Percentiles rank a stretch among this genome's conserved stretches.
These are phyloP conservation scores for Myocastor coypus DNA, from an alignment of 2,113 vertebrate genomes.

Conservation along the genomic window DNA sequence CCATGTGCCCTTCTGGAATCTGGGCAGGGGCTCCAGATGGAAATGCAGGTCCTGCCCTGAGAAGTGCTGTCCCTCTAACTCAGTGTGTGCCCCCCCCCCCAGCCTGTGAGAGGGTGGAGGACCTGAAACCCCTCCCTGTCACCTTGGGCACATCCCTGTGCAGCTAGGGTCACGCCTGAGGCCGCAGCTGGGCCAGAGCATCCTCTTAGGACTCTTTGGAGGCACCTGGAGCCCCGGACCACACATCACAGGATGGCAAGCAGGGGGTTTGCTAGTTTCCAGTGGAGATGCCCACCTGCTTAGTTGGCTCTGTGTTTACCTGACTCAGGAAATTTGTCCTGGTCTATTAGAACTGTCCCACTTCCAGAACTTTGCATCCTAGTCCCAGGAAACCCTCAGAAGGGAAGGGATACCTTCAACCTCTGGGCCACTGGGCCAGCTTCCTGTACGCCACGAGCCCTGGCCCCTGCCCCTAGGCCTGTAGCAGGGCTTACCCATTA, in stretches of 20 bases:
- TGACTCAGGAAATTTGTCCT: background rate
- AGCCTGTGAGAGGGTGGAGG: background rate
- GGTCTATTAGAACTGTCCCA: background rate
- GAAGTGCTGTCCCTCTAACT: background rate
- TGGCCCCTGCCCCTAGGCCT: background rate
- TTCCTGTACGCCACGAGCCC: background rate
- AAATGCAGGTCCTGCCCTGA: background rate
- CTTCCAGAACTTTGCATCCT: background rate
- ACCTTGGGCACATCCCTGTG: background rate
- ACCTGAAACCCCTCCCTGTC: background rate
- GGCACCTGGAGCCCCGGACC: background rate
- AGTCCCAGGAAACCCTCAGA: background rate
- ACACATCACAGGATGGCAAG: background rate
- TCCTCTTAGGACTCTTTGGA: constrained; percentile 28
- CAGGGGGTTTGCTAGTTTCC: background rate
- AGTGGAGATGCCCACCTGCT: background rate
- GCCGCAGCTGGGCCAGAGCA: background rate
- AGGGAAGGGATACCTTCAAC: background rate
- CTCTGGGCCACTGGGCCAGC: background rate
- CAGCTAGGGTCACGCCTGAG: background rate
- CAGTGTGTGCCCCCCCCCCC: background rate
- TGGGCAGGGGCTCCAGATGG: background rate
- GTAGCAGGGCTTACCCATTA: background rate
- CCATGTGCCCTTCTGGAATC: background rate
- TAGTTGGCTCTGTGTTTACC: background rate